A percentile compares a stretch with the other conserved stretches of the same genome.
These are phyloP conservation scores for Sciaenops ocellatus DNA, from an alignment of 2,797 vertebrate species.

Conservation along the genomic window DNA sequence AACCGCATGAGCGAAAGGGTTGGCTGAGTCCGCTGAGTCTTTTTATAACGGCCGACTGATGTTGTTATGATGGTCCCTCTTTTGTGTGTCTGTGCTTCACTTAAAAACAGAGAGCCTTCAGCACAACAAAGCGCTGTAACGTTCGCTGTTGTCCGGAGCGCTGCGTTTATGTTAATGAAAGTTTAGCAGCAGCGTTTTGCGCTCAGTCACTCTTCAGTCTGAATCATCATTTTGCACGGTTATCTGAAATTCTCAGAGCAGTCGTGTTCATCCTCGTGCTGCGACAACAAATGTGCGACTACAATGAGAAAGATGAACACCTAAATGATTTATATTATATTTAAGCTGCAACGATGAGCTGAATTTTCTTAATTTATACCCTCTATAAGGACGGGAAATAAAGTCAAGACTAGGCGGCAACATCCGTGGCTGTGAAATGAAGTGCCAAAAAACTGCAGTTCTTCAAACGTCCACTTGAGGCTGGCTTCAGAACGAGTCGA, in stretches of 20 bases:
- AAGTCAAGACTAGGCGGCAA: too few species aligned
- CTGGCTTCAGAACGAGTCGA: too few species aligned
- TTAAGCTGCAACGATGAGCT: background rate
- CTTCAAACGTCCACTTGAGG: too few species aligned
- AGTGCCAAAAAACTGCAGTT: too few species aligned
- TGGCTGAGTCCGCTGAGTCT: conserved; percentile 42
- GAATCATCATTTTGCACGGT: conserved; percentile 36
- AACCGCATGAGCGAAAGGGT: conserved; percentile 62
- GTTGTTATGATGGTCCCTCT: conserved; percentile 42
- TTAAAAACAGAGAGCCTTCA: conserved; percentile 29
- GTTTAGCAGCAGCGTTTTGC: conserved; percentile 18
- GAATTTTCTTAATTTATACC: background rate
- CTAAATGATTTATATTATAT: background rate
- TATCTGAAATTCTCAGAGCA: conserved; percentile 21
- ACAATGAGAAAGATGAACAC: background rate
- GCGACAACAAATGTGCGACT: background rate
- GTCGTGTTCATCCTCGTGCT: background rate
- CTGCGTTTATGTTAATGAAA: conserved; percentile 10
- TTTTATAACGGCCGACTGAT: conserved; percentile 60
- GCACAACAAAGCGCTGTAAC: conserved; percentile 1
- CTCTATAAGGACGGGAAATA: background rate
- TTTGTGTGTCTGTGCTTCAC: conserved; percentile 20
- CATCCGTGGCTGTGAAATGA: too few species aligned
- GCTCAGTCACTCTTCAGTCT: conserved; percentile 33
- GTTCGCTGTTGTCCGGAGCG: conserved; percentile 14